These are phyloP conservation scores for Oenanthe oenanthe DNA, from an alignment of 2,113 vertebrate species.

Conservation along the genomic window DNA sequence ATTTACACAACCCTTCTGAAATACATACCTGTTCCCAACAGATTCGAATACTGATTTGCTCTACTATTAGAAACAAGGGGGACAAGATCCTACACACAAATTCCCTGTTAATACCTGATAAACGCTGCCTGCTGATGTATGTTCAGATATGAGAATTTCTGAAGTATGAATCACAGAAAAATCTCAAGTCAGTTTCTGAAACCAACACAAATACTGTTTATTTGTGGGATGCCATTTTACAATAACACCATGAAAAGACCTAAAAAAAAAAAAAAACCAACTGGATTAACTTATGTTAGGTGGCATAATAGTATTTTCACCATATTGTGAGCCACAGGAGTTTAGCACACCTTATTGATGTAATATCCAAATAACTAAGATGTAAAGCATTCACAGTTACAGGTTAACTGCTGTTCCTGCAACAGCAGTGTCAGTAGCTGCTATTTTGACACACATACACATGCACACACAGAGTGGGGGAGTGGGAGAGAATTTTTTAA, in stretches of 20 bases:
- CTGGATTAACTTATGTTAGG: conserved; percentile 42
- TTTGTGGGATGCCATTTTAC: conserved; percentile 75
- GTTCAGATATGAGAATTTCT: background rate
- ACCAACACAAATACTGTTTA: conserved; percentile 79
- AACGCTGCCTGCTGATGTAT: background rate
- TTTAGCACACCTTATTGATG: conserved; percentile 50
- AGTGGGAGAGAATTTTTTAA: fast-evolving
- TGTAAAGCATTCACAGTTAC: conserved; percentile 70
- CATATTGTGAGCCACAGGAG: conserved; percentile 62
- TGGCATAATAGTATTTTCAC: conserved; percentile 53
- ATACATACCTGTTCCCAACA: background rate
- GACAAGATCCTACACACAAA: background rate
- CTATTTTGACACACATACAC: background rate
- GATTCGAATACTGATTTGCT: background rate
- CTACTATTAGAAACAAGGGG: background rate
- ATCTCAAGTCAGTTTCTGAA: conserved; percentile 67
- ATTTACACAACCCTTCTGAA: background rate
- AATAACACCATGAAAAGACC: conserved; percentile 72
- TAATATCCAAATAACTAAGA: conserved; percentile 60
- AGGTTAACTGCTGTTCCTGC: conserved; percentile 55
- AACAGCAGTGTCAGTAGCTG: conserved; percentile 47
- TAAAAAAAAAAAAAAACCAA: conserved; percentile 60
- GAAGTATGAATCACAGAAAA: conserved; percentile 32
- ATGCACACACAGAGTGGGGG: background rate
- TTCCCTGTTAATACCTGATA: background rate